Percentiles rank a stretch among this genome's conserved stretches.
These are phyloP conservation scores for Mallotus villosus DNA, from an alignment of 2,797 vertebrate species.

Conservation along the genomic window DNA sequence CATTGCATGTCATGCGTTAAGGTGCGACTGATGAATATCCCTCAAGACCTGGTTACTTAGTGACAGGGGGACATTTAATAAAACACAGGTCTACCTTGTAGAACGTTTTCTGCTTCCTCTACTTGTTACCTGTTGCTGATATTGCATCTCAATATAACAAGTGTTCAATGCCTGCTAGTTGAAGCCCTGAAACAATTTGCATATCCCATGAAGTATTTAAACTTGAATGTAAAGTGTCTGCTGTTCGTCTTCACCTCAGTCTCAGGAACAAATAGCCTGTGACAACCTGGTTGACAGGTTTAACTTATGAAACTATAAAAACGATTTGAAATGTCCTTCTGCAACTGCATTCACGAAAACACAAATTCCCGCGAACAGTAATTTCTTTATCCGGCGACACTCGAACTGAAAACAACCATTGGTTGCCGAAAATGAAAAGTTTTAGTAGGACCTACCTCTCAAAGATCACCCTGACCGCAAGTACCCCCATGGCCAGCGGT, in stretches of 20 bases:
- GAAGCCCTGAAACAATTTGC: too few species aligned
- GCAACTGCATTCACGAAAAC: not conserved
- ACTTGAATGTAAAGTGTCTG: too few species aligned
- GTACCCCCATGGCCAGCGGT: slow-evolving; percentile 82
- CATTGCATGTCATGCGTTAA: slow-evolving; percentile 5
- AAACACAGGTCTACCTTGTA: not conserved
- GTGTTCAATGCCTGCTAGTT: too few species aligned
- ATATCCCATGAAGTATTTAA: too few species aligned
- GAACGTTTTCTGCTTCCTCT: not conserved
- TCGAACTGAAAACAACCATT: not conserved
- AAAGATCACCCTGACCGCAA: slow-evolving; percentile 82
- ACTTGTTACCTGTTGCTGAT: not conserved
- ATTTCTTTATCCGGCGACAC: slow-evolving; percentile 1
- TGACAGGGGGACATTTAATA: slow-evolving; percentile 10
- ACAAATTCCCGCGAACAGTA: not conserved
- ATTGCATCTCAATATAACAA: too few species aligned
- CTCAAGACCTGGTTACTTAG: slow-evolving; percentile 16
- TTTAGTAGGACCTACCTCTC: slow-evolving; percentile 76
- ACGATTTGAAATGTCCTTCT: not conserved
- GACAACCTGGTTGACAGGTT: not conserved
- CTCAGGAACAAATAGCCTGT: too few species aligned
- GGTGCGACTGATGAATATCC: not conserved
- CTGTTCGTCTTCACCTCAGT: too few species aligned
- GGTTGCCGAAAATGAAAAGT: not conserved
- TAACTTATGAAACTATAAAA: not conserved